These are phyloP conservation scores for Bubo blakistoni DNA, from an alignment of 2,113 vertebrate species.

Conservation along the genomic window DNA sequence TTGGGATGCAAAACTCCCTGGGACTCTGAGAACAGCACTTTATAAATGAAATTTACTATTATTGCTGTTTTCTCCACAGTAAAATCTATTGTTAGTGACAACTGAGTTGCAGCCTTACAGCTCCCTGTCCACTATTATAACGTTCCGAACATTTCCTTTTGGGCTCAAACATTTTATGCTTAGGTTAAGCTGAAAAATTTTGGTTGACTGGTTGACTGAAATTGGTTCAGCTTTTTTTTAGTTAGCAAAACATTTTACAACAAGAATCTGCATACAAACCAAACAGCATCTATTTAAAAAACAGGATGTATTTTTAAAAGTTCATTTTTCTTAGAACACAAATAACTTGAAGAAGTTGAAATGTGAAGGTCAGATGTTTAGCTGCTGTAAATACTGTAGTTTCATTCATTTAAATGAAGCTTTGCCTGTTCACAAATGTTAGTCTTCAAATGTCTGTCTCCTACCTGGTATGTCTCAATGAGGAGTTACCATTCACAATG, in stretches of 20 bases:
- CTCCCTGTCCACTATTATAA: background rate
- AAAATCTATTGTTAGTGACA: background rate
- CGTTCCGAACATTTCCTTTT: background rate
- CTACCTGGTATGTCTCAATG: background rate
- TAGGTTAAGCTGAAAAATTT: background rate
- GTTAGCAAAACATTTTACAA: background rate
- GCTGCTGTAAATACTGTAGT: background rate
- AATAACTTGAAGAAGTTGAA: background rate
- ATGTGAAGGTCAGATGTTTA: background rate
- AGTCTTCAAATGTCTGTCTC: background rate
- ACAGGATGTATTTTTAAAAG: background rate
- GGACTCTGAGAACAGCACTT: background rate
- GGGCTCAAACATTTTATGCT: background rate
- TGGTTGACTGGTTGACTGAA: background rate
- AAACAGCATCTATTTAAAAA: background rate
- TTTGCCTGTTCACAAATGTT: background rate
- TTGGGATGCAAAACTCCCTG: background rate
- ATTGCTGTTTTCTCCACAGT: background rate
- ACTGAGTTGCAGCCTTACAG: background rate
- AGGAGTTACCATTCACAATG: background rate
- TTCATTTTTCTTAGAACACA: background rate
- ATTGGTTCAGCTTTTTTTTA: background rate
- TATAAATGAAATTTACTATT: slow-evolving; percentile 10
- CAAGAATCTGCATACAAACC: background rate
- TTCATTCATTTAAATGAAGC: background rate